Percentiles rank a stretch among this genome's conserved stretches.
Evolutionary conservation across 2,797 vertebrate species (phyloP).

Genomic region (Poecilia velifera): DNA sequence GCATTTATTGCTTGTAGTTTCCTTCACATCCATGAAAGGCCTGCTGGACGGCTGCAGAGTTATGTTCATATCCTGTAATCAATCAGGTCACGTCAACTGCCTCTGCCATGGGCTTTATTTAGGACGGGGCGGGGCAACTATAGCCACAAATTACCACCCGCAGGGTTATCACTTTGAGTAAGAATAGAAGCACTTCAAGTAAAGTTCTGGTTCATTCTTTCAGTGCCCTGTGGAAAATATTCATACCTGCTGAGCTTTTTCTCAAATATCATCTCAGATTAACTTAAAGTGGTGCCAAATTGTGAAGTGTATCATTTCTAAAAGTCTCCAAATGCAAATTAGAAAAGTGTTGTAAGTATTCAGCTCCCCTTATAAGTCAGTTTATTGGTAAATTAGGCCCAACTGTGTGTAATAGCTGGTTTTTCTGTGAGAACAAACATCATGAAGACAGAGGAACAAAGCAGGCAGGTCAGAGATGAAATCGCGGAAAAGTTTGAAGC

Average conservation of each 20-base stretch:
- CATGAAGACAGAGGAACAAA: not conserved
- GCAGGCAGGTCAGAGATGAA: not conserved
- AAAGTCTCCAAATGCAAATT: not conserved
- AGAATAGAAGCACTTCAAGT: constrained; percentile 28
- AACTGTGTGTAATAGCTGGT: not conserved
- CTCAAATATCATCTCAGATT: not conserved
- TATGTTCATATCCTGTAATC: constrained; percentile 16
- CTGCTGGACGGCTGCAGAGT: not conserved
- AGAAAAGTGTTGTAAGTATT: not conserved
- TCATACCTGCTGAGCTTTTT: not conserved
- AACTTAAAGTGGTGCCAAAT: not conserved
- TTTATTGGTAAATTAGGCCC: not conserved
- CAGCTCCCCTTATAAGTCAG: not conserved
- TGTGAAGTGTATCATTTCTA: not conserved
- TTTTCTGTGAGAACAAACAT: not conserved
- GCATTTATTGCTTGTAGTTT: not conserved
- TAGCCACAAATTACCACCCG: constrained; percentile 9
- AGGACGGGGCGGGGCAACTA: constrained; percentile 19
- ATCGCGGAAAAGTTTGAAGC: not conserved
- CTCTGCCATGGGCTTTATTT: constrained; percentile 16
- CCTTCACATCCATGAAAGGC: not conserved
- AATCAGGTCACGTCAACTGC: constrained; percentile 15
- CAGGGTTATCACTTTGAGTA: not conserved
- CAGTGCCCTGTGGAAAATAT: not conserved
- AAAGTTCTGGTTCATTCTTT: not conserved